Percentiles rank a stretch among this genome's conserved stretches.
These are phyloP conservation scores for Alligator mississippiensis DNA, from an alignment of 2,113 vertebrate genomes.

Conservation along the genomic window DNA sequence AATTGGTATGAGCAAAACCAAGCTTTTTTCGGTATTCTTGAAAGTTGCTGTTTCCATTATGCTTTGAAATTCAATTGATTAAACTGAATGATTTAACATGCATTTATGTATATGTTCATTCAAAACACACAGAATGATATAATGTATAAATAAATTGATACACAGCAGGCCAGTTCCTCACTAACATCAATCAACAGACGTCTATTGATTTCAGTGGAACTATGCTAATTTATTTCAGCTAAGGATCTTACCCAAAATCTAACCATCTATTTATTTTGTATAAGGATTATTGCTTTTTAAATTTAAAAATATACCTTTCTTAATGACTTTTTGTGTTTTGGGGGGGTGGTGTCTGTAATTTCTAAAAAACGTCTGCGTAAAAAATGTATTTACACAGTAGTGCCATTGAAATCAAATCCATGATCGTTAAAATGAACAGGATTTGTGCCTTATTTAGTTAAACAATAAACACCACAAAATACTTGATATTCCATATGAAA, in stretches of 20 bases:
- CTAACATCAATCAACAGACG: background rate
- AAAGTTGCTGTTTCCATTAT: background rate
- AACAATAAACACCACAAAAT: background rate
- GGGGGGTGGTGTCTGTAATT: background rate
- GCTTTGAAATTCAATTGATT: fast-evolving
- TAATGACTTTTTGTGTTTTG: background rate
- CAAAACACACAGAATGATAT: background rate
- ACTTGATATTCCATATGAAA: background rate
- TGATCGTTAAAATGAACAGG: background rate
- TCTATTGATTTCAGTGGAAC: background rate
- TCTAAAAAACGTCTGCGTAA: background rate
- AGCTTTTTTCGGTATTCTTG: background rate
- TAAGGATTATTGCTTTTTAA: background rate
- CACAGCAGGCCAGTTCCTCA: background rate
- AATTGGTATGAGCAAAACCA: background rate
- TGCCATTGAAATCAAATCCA: background rate
- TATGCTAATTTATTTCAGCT: fast-evolving
- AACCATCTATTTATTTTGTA: background rate
- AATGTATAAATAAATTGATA: background rate
- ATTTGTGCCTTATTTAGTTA: background rate
- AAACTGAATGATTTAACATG: background rate
- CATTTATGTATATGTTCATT: background rate
- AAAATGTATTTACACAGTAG: background rate
- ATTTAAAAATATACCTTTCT: background rate
- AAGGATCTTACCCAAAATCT: background rate